A percentile compares a stretch with the other conserved stretches of the same genome.
phyloP scores from a whole-genome alignment of 2,888 invertebrate species.

The Spialia ferax region DNA sequence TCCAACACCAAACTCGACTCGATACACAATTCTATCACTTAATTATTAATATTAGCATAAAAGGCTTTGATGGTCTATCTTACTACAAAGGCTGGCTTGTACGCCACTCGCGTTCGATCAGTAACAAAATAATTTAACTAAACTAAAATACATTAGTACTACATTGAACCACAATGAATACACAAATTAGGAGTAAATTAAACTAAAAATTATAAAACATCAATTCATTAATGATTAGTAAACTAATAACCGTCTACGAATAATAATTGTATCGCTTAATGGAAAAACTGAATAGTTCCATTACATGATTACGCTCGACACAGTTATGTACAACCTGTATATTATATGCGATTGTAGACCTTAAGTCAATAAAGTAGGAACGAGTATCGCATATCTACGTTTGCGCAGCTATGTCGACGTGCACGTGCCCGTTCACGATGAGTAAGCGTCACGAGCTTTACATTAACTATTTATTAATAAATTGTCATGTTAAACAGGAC shows the following conservation, averaged over 20 bases:
- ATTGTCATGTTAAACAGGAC: conserved; percentile 27
- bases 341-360: conserved; percentile 8
- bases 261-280: conserved; percentile 21
- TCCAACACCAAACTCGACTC: background rate
- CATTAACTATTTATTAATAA: conserved; percentile 4
- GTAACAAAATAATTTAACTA: conserved; percentile 52
- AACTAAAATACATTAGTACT: conserved; percentile 57
- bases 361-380: conserved; percentile 13
- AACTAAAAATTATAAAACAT: conserved; percentile 68
- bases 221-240: conserved; percentile 52
- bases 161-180: conserved; percentile 57
- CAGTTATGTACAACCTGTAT: conserved; percentile 13
- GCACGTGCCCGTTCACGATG: background rate
- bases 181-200: conserved; percentile 55
- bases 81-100: conserved; percentile 12
- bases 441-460: background rate
- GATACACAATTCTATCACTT: conserved; percentile 15
- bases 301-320: conserved; percentile 6
- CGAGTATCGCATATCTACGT: conserved; percentile 13
- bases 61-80: conserved; percentile 35
- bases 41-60: conserved; percentile 25
- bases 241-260: conserved; percentile 45
- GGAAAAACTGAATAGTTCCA: conserved; percentile 21
- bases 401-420: background rate
- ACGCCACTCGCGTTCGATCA: conserved; percentile 15